phyloP scores from a whole-genome alignment of 2,113 vertebrate genomes.

The Charadrius vociferus region DNA sequence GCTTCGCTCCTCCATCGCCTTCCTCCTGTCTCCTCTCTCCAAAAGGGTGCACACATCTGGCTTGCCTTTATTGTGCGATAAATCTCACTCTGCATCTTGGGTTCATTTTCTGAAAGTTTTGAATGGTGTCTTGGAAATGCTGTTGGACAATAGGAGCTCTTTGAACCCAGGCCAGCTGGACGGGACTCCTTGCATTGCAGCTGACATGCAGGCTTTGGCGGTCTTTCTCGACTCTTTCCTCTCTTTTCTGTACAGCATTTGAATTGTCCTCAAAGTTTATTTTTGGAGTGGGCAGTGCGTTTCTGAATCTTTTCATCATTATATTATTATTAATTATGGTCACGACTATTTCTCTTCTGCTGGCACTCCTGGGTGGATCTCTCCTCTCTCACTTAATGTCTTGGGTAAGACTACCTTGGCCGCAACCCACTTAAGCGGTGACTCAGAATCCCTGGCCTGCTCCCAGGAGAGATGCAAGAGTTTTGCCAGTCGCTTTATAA shows the following conservation, averaged over 20 bases:
- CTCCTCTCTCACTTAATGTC: conserved; percentile 33
- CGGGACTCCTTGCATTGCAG: conserved; percentile 28
- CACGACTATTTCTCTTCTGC: conserved; percentile 46
- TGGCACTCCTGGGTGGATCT: conserved; percentile 56
- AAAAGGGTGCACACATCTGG: conserved; percentile 23
- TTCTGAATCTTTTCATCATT: conserved; percentile 54
- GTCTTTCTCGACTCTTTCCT: conserved; percentile 47
- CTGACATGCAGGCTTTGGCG: conserved; percentile 67
- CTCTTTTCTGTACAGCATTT: conserved; percentile 55
- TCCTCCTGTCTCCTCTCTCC: not conserved
- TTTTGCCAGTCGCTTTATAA: conserved; percentile 57
- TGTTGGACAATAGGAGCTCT: conserved; percentile 61
- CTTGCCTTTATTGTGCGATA: conserved; percentile 58
- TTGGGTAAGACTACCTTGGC: conserved; percentile 59
- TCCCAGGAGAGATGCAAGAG: conserved; percentile 54
- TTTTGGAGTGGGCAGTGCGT: conserved; percentile 63
- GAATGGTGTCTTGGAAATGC: conserved; percentile 63
- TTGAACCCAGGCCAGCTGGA: conserved; percentile 70
- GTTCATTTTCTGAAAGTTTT: conserved; percentile 68
- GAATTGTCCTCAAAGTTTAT: conserved; percentile 70
- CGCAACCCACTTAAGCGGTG: conserved; percentile 36
- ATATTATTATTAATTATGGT: conserved; percentile 52
- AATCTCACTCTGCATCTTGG: conserved; percentile 65
- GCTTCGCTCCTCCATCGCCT: not conserved
- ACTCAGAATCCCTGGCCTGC: conserved; percentile 63